phyloP scores from a whole-genome alignment of 35 echinoderm and acorn worm genomes.

The Patiria miniata region DNA sequence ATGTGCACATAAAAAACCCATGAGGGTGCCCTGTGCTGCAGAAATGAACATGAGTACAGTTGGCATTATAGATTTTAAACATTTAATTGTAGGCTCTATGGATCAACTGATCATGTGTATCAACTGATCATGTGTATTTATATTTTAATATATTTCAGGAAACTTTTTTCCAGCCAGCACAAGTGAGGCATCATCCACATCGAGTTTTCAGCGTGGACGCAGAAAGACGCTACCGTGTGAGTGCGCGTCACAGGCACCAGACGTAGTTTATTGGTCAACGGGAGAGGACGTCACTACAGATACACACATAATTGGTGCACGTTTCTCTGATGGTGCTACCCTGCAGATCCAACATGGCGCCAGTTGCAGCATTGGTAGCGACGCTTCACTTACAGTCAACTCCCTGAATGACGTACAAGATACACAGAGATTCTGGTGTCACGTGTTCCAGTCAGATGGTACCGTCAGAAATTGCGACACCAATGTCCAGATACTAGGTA shows the following conservation, averaged over 20 bases:
- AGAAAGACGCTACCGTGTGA: background rate
- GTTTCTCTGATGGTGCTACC: background rate
- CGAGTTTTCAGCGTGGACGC: background rate
- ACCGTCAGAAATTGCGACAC: background rate
- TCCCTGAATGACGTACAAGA: background rate
- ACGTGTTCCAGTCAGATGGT: background rate
- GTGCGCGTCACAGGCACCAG: background rate
- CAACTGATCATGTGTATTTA: too few species aligned
- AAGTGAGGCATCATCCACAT: background rate
- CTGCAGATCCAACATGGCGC: background rate
- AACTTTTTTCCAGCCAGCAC: background rate
- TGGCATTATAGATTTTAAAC: too few species aligned
- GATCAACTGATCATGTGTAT: too few species aligned
- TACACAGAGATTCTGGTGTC: background rate
- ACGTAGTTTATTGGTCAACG: background rate
- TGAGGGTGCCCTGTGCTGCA: too few species aligned
- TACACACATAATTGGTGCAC: background rate
- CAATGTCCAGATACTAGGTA: too few species aligned
- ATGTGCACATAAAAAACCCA: too few species aligned
- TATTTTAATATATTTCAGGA: too few species aligned
- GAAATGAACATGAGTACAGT: too few species aligned
- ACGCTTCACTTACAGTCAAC: background rate
- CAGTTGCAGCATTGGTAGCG: background rate
- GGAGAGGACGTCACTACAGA: background rate
- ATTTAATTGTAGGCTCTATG: too few species aligned